Evolutionary conservation across 2,888 invertebrate species (phyloP).

Genomic region (Amiota communis): DNA sequence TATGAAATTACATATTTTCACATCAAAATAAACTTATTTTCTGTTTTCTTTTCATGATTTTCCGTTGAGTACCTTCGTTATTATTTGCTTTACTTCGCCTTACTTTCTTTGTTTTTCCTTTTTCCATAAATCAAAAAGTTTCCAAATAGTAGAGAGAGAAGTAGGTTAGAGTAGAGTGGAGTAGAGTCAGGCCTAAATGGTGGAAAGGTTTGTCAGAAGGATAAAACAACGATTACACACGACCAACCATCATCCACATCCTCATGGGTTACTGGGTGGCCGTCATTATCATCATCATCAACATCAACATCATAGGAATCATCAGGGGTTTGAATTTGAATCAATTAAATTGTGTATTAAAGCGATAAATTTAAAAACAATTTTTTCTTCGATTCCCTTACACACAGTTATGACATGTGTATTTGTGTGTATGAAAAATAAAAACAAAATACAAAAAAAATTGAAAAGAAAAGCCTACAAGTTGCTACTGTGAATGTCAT

Average conservation of each 20-base stretch:
- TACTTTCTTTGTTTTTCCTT: neutral
- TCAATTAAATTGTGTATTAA: constrained; percentile 21
- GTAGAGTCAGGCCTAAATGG: too few relatives aligned
- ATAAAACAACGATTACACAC: neutral
- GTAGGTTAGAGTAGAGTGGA: too few relatives aligned
- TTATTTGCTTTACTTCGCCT: neutral
- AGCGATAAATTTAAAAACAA: constrained; percentile 20
- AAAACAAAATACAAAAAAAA: too few relatives aligned
- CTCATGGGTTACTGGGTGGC: too few relatives aligned
- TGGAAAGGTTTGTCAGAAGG: neutral
- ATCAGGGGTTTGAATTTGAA: neutral
- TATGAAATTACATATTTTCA: too few relatives aligned
- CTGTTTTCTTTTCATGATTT: constrained; percentile 1
- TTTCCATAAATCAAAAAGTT: constrained; percentile 11
- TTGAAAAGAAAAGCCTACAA: constrained; percentile 33
- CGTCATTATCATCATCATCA: too few relatives aligned
- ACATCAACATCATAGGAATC: too few relatives aligned
- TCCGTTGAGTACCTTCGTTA: neutral
- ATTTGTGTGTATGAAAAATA: too few relatives aligned
- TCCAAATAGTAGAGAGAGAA: too few relatives aligned
- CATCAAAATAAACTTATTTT: too few relatives aligned
- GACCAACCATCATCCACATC: too few relatives aligned
- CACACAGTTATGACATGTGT: neutral
- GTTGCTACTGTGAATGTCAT: constrained; percentile 51
- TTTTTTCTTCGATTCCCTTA: neutral